A percentile compares a stretch with the other conserved stretches of the same genome.
Evolutionary conservation across 2,888 invertebrate genomes (phyloP).

Genomic region (Leptopilina myrica): DNA sequence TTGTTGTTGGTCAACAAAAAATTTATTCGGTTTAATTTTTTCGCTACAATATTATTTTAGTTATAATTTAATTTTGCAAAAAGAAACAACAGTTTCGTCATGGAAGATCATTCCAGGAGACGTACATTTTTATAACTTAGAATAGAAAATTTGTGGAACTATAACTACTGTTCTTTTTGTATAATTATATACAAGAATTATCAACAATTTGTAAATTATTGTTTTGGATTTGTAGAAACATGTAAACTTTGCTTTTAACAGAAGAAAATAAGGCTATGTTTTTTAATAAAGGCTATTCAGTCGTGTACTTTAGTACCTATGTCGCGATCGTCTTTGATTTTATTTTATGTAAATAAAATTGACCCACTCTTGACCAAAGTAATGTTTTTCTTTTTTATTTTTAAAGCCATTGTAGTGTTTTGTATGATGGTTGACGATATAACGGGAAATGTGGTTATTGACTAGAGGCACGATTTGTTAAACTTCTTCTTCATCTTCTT

Average conservation of each 20-base stretch:
- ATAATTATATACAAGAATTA: neutral
- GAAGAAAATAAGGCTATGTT: neutral
- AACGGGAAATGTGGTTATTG: slow-evolving; percentile 2
- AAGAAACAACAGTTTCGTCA: neutral
- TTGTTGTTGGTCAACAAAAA: too few species aligned
- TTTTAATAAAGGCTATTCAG: slow-evolving; percentile 28
- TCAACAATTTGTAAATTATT: neutral
- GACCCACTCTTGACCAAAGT: neutral
- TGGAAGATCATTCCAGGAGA: slow-evolving; percentile 4
- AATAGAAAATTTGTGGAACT: neutral
- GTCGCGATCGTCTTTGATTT: neutral
- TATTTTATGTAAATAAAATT: neutral
- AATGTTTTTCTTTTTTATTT: neutral
- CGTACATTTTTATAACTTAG: neutral
- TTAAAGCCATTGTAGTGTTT: neutral
- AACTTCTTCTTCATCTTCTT: too few species aligned
- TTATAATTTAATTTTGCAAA: too few species aligned
- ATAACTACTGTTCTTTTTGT: neutral
- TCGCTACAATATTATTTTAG: too few species aligned
- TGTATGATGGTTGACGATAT: neutral
- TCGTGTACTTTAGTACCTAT: slow-evolving; percentile 18
- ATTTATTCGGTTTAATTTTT: neutral
- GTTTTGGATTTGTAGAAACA: neutral
- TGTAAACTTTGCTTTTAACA: slow-evolving; percentile 22
- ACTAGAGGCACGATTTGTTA: slow-evolving; percentile 27